Conservation (phyloP, 2,888 invertebrate genomes). For the Coecobrya sp. region DNA sequence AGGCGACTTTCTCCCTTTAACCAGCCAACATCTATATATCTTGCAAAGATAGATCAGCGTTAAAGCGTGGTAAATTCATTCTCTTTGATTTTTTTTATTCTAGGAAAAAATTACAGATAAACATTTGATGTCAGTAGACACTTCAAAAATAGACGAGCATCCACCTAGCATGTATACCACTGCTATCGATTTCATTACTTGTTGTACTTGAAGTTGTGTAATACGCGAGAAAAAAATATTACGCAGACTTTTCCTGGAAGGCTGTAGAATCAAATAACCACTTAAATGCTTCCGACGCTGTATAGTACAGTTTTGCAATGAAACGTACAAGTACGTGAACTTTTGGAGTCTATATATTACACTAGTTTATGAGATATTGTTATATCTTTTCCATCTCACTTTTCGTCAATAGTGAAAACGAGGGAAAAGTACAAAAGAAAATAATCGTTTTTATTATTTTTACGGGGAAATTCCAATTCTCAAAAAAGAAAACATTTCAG, state of each 20-base stretch:
- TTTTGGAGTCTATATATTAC: too few species aligned
- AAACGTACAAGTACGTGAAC: not conserved
- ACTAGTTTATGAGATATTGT: too few species aligned
- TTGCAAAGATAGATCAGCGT: slow-evolving; percentile 15
- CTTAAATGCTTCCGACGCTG: slow-evolving; percentile 34
- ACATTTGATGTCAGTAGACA: slow-evolving; percentile 70
- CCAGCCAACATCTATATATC: not conserved
- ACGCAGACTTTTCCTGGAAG: not conserved
- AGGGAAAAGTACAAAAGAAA: slow-evolving; percentile 55
- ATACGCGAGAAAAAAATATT: slow-evolving; percentile 3
- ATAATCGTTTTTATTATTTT: slow-evolving; percentile 60
- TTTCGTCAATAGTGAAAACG: slow-evolving; percentile 52
- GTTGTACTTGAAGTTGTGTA: not conserved
- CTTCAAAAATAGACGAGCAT: slow-evolving; percentile 50
- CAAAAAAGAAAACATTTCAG: slow-evolving; percentile 58
- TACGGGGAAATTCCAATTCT: slow-evolving; percentile 23
- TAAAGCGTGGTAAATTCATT: slow-evolving; percentile 48
- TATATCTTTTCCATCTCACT: slow-evolving; percentile 17
- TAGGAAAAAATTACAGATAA: slow-evolving; percentile 66
- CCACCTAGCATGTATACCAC: not conserved
- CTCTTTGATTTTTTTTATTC: slow-evolving; percentile 27
- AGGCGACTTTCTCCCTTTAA: not conserved
- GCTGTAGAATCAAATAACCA: slow-evolving; percentile 69
- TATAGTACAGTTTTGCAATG: not conserved
- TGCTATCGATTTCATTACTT: not conserved